These are phyloP conservation scores for Nesometra sesokonis DNA, from an alignment of 35 echinoderm and acorn worm genomes.

Conservation along the genomic window DNA sequence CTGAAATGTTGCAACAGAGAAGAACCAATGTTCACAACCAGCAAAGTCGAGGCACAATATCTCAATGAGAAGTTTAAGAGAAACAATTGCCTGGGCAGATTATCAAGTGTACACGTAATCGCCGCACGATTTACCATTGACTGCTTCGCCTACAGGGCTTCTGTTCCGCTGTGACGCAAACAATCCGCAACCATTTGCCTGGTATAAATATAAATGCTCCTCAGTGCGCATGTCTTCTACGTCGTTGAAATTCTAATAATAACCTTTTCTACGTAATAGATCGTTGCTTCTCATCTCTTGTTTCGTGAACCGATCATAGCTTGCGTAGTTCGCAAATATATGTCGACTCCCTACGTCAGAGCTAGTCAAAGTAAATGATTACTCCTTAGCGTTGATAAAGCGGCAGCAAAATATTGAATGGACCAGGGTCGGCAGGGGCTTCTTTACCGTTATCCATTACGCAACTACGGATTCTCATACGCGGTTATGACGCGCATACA, in stretches of 20 bases:
- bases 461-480: background rate
- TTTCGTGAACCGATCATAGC: background rate
- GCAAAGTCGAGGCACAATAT: background rate
- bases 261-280: background rate
- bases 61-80: background rate
- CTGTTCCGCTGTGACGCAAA: background rate
- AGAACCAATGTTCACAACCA: background rate
- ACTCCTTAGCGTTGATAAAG: background rate
- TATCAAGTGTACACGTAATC: background rate
- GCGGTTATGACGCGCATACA: background rate
- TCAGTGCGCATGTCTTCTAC: background rate
- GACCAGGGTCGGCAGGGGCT: background rate
- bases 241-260: background rate
- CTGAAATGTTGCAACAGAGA: no score
- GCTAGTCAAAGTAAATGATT: background rate
- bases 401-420: background rate
- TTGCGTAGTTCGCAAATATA: background rate
- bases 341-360: background rate
- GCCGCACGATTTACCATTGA: background rate
- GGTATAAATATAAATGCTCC: background rate
- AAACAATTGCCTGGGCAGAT: background rate
- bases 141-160: background rate
- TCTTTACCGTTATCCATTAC: background rate
- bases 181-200: background rate
- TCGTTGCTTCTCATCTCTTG: background rate